Conservation (phyloP, 30 jellyfish, hydroid and myxozoan genomes). For the Pseudorhiza aurosa region DNA sequence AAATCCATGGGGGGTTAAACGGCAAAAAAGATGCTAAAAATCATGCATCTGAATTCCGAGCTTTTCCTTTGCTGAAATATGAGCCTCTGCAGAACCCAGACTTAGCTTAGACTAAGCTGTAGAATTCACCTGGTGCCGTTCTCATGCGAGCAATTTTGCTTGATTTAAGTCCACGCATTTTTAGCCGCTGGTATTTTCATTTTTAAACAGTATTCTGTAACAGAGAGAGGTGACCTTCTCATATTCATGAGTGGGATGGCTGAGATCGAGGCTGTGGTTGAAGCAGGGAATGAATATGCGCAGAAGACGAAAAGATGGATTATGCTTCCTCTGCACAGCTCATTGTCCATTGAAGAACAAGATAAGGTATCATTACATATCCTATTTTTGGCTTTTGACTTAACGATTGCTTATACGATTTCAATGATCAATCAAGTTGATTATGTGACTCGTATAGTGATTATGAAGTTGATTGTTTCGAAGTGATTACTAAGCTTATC, state of each 20-base stretch:
- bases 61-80: too few relatives aligned
- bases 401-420: too few relatives aligned
- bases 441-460: not conserved
- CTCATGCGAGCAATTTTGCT: not conserved
- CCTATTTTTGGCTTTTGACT: not conserved
- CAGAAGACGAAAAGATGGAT: conserved; percentile 85
- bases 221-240: conserved; percentile 95
- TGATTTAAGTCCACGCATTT: too few relatives aligned
- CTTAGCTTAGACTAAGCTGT: too few relatives aligned
- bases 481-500: not conserved
- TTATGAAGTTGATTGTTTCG: not conserved
- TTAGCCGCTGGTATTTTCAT: not conserved
- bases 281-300: conserved; percentile 93
- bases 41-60: too few relatives aligned
- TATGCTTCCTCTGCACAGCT: conserved; percentile 91
- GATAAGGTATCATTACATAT: conserved; percentile 66
- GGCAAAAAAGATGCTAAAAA: too few relatives aligned
- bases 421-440: not conserved
- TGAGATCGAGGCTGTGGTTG: conserved; percentile 93
- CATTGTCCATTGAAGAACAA: conserved; percentile 93
- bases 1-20: too few relatives aligned
- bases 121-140: not conserved
- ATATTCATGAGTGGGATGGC: conserved; percentile 97
- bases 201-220: conserved; percentile 77
- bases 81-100: too few relatives aligned